These are phyloP conservation scores for Drosophila ercepeae DNA, from an alignment of 1,140 invertebrate species.

Conservation along the genomic window DNA sequence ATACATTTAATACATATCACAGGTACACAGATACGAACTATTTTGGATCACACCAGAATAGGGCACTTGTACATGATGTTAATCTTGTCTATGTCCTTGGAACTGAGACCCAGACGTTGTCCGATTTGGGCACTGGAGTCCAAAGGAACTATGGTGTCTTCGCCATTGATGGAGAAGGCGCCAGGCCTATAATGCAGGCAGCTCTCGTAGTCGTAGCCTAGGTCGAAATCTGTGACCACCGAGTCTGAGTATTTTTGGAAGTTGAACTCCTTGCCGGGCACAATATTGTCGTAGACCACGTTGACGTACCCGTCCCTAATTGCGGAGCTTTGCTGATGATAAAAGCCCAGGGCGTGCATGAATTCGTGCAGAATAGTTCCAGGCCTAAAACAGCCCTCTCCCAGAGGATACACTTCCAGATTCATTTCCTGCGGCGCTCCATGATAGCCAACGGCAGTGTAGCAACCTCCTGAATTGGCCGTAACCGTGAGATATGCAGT, in stretches of 20 bases:
- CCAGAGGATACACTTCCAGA: slow-evolving; percentile 80
- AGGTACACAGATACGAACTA: slow-evolving; percentile 16
- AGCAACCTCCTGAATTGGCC: slow-evolving; percentile 84
- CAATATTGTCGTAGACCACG: slow-evolving; percentile 86
- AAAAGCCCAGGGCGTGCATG: slow-evolving; percentile 87
- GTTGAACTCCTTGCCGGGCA: slow-evolving; percentile 85
- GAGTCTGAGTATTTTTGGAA: slow-evolving; percentile 85
- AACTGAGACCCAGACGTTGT: slow-evolving; percentile 87
- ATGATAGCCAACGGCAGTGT: slow-evolving; percentile 85
- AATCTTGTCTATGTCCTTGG: slow-evolving; percentile 85
- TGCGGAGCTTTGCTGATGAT: slow-evolving; percentile 86
- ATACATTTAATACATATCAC: slow-evolving; percentile 31
- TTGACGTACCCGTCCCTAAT: slow-evolving; percentile 86
- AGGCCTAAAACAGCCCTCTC: slow-evolving; percentile 85
- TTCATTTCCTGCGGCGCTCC: slow-evolving; percentile 85
- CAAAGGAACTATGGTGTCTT: slow-evolving; percentile 87
- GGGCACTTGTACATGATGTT: slow-evolving; percentile 82
- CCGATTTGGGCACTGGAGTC: slow-evolving; percentile 84
- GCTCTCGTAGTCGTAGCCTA: slow-evolving; percentile 88
- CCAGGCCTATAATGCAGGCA: slow-evolving; percentile 91
- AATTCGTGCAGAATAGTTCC: slow-evolving; percentile 88
- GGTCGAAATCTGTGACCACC: slow-evolving; percentile 84
- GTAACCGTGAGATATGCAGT: slow-evolving; percentile 47
- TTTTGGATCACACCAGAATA: slow-evolving; percentile 41
- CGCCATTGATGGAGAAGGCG: slow-evolving; percentile 89